Base-by-base conservation (phyloP, 2,888 invertebrate species). In the Chrysodeixis includens region DNA sequence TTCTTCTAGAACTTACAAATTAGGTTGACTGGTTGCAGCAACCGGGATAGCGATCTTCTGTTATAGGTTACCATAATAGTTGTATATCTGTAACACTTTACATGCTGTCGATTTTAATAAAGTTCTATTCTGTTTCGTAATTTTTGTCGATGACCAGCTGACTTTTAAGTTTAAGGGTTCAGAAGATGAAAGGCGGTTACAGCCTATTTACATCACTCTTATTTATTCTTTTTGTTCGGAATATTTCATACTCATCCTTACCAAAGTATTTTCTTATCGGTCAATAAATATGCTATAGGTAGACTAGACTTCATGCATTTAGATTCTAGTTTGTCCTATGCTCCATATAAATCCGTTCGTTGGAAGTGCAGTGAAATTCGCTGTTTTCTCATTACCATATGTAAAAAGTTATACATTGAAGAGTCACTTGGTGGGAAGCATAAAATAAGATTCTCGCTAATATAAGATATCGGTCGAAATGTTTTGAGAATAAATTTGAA, bases 381-480 rank as follows among this genome's bases (percentile, higher is more conserved):
- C n/a, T n/a, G 56, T 51, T 53, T 59, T 59, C 61, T 62, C 58
- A 66, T 58, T 62, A 44, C n/a, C 49, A 66, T 6, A 12, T 44
- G 49, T 9, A 10, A 32, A 46, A 54, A 71, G 58, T 62, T 76
- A 26, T 59, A 51, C 66, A 73, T 59, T 71, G 59, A 66, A 52
- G 58, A 71, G 32, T 66, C 44, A 53, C 30, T 58, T 56, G 49
- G 30, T 66, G 56, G 26, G 58, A 62, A 65, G 4, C 8, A 18
- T 22, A 56, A 5, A 57, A 59, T n/a, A 18, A 18, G 49, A n/a
- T 56, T 61, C 55, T 32, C 22, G 22, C 49, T 18, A 22, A 35
- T n/a, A 40, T 49, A n/a, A n/a, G n/a, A n/a, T 60, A 30, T 20
- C 18, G 26, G 16, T 8, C 6, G 6, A 35, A 30, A 1, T 7